These are phyloP conservation scores for Coracopsis vasa DNA, from an alignment of 2,113 vertebrate species.

Conservation along the genomic window DNA sequence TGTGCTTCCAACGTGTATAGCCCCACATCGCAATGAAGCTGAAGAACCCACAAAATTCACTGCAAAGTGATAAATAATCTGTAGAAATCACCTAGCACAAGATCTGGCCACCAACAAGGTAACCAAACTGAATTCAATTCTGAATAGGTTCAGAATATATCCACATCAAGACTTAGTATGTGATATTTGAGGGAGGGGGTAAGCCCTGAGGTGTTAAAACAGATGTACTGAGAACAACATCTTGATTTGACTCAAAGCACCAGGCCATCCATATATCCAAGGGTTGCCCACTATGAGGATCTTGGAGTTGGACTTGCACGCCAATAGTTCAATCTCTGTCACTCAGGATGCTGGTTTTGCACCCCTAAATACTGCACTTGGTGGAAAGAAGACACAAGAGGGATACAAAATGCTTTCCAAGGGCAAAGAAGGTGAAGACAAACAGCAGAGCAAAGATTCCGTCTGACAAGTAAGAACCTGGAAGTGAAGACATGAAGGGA, in stretches of 20 bases:
- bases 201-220: not conserved
- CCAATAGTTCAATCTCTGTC: accelerated
- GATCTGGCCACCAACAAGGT: accelerated
- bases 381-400: not conserved
- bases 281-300: not conserved
- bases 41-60: accelerated
- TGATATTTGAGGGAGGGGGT: not conserved
- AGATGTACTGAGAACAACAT: accelerated
- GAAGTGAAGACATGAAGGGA: accelerated
- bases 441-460: not conserved
- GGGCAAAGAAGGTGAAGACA: not conserved
- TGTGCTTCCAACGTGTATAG: not conserved
- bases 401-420: not conserved
- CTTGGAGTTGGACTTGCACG: accelerated
- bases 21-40: not conserved
- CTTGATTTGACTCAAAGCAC: not conserved
- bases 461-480: not conserved
- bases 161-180: accelerated
- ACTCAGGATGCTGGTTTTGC: not conserved
- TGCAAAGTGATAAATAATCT: not conserved
- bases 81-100: not conserved
- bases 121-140: too few relatives aligned
- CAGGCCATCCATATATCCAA: not conserved
- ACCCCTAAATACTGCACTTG: not conserved
- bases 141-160: not conserved